phyloP scores from a whole-genome alignment of 2,797 vertebrate species.

The Neomorphus geoffroyi region DNA sequence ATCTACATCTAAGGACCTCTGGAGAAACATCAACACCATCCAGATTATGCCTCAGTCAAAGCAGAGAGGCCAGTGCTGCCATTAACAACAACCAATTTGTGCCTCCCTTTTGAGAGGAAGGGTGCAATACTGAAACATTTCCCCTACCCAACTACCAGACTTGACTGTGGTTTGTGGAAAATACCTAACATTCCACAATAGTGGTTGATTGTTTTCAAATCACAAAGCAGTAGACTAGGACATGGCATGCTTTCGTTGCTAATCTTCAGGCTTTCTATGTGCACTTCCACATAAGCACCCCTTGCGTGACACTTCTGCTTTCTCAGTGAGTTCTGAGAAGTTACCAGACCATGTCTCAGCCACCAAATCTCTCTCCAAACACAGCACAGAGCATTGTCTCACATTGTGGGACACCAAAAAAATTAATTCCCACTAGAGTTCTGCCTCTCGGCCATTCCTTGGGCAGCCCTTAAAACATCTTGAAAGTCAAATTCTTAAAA shows the following conservation, averaged over 20 bases:
- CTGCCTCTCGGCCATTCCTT: background rate
- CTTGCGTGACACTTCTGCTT: background rate
- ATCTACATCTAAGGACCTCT: background rate
- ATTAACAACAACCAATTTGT: background rate
- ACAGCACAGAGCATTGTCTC: background rate
- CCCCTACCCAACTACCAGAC: background rate
- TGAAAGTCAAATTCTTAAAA: background rate
- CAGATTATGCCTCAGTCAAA: background rate
- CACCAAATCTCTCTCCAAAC: background rate
- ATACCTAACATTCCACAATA: background rate
- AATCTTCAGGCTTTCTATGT: background rate
- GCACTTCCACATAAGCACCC: background rate
- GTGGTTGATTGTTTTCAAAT: background rate
- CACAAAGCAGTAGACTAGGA: background rate
- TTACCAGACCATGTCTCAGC: background rate
- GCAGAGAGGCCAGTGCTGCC: background rate
- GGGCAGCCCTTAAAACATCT: background rate
- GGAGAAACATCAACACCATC: background rate
- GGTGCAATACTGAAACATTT: background rate
- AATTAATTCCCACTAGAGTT: rapidly evolving
- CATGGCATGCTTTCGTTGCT: background rate
- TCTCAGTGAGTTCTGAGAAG: background rate
- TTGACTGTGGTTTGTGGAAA: background rate
- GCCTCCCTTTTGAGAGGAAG: background rate
- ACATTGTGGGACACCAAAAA: background rate